Conservation (phyloP, 1,140 invertebrate species). For the Drosophila lacertosa region DNA sequence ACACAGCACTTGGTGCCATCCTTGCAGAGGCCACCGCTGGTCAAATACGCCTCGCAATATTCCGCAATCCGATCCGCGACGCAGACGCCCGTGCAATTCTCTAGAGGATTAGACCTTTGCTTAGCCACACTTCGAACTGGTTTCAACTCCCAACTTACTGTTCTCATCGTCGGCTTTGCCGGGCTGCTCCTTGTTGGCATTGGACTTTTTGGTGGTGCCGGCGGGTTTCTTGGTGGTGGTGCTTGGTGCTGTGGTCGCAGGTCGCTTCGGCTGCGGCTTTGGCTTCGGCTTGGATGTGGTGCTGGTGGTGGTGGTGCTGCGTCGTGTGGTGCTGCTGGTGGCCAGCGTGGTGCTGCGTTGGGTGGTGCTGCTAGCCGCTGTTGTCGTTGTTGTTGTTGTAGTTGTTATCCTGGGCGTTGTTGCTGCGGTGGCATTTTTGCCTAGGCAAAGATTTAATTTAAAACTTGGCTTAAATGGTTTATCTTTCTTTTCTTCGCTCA, state of each 20-base stretch:
- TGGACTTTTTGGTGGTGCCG: slow-evolving; percentile 68
- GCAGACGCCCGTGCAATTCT: slow-evolving; percentile 91
- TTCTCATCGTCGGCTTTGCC: slow-evolving; percentile 57
- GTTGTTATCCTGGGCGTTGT: slow-evolving; percentile 60
- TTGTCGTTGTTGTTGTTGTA: slow-evolving; percentile 82
- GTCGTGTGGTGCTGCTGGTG: slow-evolving; percentile 73
- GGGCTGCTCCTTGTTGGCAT: slow-evolving; percentile 62
- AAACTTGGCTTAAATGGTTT: too few relatives aligned
- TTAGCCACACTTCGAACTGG: background rate
- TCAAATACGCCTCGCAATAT: slow-evolving; percentile 93
- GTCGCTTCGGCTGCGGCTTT: slow-evolving; percentile 76
- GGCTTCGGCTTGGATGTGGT: slow-evolving; percentile 69
- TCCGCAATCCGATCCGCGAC: slow-evolving; percentile 91
- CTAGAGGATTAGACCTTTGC: slow-evolving; percentile 15
- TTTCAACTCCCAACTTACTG: slow-evolving; percentile 60
- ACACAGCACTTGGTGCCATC: slow-evolving; percentile 90
- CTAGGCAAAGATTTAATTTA: background rate
- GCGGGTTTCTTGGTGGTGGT: slow-evolving; percentile 74
- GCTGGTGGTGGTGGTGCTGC: slow-evolving; percentile 76
- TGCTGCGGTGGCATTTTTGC: slow-evolving; percentile 61
- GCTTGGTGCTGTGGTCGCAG: slow-evolving; percentile 80
- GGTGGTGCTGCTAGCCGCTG: slow-evolving; percentile 38
- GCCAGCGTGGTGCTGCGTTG: slow-evolving; percentile 66
- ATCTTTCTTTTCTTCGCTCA: too few relatives aligned
- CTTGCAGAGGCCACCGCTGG: slow-evolving; percentile 88